Evolutionary conservation across 2,113 vertebrate species (phyloP).

Genomic region (Numida meleagris): DNA sequence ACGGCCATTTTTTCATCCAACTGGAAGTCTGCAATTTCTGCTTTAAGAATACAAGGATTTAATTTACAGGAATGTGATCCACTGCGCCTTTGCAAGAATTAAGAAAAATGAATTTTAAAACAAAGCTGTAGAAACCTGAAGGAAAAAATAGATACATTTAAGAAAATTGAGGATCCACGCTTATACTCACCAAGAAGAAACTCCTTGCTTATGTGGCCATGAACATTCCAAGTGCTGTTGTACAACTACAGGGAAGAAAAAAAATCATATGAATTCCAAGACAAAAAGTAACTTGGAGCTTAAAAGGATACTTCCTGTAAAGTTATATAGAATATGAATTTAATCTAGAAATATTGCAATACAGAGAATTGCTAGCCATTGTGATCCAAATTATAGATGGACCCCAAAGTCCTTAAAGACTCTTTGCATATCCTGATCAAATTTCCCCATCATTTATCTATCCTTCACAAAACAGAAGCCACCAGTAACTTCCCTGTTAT

Average conservation of each 20-base stretch:
- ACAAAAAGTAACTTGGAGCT: background rate
- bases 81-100: background rate
- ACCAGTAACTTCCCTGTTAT: background rate
- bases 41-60: background rate
- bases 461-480: background rate
- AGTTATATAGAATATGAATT: background rate
- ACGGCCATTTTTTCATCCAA: background rate
- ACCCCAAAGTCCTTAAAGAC: background rate
- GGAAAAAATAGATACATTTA: background rate
- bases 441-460: background rate
- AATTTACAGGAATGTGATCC: background rate
- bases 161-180: background rate
- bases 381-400: background rate
- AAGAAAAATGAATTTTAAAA: background rate
- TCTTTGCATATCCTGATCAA: background rate
- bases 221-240: constrained; percentile 16
- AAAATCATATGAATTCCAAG: background rate
- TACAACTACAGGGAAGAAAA: constrained; percentile 10
- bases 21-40: background rate
- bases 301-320: background rate
- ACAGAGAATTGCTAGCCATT: background rate
- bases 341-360: background rate
- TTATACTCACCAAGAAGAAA: constrained; percentile 57
- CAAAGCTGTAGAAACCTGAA: background rate
- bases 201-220: background rate